Evolutionary conservation across 2,113 vertebrate genomes (phyloP).

Genomic region (Neotragus pygmaeus): DNA sequence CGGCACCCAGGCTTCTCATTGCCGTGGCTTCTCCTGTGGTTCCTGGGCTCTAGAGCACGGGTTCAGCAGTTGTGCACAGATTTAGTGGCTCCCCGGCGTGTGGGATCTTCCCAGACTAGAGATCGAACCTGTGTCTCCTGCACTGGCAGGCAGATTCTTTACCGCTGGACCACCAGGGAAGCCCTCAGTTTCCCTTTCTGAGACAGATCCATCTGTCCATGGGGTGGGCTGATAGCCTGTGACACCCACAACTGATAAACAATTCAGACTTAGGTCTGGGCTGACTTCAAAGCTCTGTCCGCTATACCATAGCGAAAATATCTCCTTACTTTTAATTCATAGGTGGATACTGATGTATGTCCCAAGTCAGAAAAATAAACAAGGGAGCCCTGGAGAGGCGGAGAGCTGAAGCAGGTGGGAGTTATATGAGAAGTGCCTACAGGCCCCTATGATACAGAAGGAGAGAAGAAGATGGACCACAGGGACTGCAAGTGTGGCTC

Average conservation of each 20-base stretch:
- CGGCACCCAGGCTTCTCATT: neutral
- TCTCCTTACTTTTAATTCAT: neutral
- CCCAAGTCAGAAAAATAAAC: neutral
- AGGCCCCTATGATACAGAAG: neutral
- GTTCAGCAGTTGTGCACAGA: neutral
- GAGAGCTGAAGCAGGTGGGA: neutral
- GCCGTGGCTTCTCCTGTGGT: neutral
- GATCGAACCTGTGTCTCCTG: neutral
- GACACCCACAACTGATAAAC: neutral
- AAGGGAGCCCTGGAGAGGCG: neutral
- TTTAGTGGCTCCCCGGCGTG: neutral
- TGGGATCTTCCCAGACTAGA: neutral
- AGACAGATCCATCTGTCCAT: neutral
- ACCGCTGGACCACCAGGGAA: neutral
- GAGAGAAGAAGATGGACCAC: neutral
- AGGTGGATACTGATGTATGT: neutral
- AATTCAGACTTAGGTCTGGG: neutral
- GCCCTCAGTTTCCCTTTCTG: neutral
- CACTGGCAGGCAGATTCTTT: neutral
- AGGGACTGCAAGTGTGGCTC: neutral
- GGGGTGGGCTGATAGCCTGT: neutral
- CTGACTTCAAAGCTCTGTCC: neutral
- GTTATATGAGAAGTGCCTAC: neutral
- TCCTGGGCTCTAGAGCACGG: neutral
- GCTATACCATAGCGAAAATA: neutral